Base-by-base conservation (phyloP, 2,797 vertebrate species). In the Echiichthys vipera region DNA sequence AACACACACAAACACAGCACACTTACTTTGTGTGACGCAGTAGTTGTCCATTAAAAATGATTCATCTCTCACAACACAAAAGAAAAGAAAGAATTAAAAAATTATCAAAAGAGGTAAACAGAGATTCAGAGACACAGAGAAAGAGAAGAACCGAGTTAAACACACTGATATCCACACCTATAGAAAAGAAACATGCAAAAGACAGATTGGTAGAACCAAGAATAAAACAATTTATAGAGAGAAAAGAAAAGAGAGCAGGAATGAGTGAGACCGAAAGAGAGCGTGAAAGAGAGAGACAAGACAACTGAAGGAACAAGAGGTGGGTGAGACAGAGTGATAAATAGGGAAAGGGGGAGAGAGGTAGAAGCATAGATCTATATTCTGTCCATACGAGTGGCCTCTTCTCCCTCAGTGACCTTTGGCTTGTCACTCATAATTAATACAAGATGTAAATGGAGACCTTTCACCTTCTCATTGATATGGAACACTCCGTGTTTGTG, bases 391-490 rank as follows among this genome's bases (percentile, higher is more conserved):
- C 78, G 15, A 85, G 84, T 89, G 91, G 89, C 90, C 86, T 90
- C 89, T 85, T 91, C 88, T 92, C 80, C 77, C 81, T 66, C 69
- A 0, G 65, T 95, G 94, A 95, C 94, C 94, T 95, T 95, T 95
- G 92, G 88, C 91, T 92, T 93, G 94, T 93, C 92, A 94, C 90
- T 94, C 93, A 94, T 94, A 94, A 95, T 94, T 94, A 94, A 94
- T 94, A 94, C 93, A 92, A 89, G 90, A 95, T 95, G 94, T 94
- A 94, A 95, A 95, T 95, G 87, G 91, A 93, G 94, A 93, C 94
- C 94, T 95, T 95, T 95, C 91, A 95, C 92, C 94, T 84, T 90
- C 90, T 94, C 93, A 93, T 95, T 93, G 89, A 93, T 94, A 94
- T 94, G 93, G 90, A 92, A 61, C 89, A 83, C 88, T 91, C 53